Conservation (phyloP, 2,888 invertebrate species). For the Xylophagus ater region DNA sequence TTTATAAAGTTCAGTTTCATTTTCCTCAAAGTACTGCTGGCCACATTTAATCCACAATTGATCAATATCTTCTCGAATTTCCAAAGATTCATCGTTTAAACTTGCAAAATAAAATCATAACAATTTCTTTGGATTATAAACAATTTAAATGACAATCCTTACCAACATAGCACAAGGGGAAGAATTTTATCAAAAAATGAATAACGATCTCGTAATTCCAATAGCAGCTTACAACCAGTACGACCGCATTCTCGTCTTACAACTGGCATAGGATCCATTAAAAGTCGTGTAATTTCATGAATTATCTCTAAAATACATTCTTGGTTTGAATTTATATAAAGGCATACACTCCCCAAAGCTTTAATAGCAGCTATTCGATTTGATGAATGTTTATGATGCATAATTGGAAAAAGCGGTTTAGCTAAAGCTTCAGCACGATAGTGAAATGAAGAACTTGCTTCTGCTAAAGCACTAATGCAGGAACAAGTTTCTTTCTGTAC, state of each 20-base stretch:
- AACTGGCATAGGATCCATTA: conserved; percentile 72
- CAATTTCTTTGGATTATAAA: conserved; percentile 3
- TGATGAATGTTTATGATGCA: conserved; percentile 73
- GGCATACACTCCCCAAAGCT: conserved; percentile 50
- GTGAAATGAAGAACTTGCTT: conserved; percentile 58
- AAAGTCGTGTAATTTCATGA: conserved; percentile 69
- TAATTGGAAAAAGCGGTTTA: conserved; percentile 58
- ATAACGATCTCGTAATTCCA: conserved; percentile 71
- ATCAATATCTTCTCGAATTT: conserved; percentile 52
- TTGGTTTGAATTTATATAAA: conserved; percentile 52
- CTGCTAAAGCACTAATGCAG: conserved; percentile 55
- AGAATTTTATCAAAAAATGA: conserved; percentile 80
- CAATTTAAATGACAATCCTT: conserved; percentile 20
- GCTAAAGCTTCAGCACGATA: conserved; percentile 61
- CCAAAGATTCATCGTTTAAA: conserved; percentile 67
- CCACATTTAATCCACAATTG: conserved; percentile 64
- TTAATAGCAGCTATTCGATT: conserved; percentile 63
- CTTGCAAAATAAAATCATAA: conserved; percentile 37
- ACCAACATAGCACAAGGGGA: conserved; percentile 75
- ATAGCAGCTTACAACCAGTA: conserved; percentile 67
- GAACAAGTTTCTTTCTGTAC: conserved; percentile 69
- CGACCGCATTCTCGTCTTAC: conserved; percentile 68
- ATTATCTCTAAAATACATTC: conserved; percentile 62
- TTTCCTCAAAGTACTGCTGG: conserved; percentile 68
- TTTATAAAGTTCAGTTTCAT: conserved; percentile 77